These are phyloP conservation scores for Fringilla coelebs DNA, from an alignment of 2,797 vertebrate species.

Conservation along the genomic window DNA sequence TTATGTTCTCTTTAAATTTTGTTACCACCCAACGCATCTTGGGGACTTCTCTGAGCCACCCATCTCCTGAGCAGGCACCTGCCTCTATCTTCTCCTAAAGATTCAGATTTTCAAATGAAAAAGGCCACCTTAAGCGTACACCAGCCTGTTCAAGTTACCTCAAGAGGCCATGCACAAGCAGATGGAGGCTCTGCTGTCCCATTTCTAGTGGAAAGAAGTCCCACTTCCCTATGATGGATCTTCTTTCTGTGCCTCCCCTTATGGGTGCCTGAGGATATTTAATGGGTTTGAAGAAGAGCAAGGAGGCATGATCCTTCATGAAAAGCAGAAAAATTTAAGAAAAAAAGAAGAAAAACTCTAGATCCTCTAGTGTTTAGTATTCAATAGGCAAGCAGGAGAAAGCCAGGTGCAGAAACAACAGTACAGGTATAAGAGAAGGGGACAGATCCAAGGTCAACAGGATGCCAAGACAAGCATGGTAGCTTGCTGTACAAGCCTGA, in stretches of 20 bases:
- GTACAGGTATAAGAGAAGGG: background rate
- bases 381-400: background rate
- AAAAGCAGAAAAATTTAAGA: background rate
- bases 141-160: background rate
- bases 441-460: background rate
- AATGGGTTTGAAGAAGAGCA: background rate
- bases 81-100: background rate
- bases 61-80: background rate
- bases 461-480: background rate
- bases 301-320: background rate
- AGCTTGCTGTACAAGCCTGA: background rate
- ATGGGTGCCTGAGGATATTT: background rate
- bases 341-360: background rate
- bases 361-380: background rate
- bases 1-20: background rate
- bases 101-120: background rate
- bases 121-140: background rate
- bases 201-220: background rate
- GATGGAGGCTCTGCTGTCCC: background rate
- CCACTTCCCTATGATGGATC: fast-evolving
- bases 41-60: background rate
- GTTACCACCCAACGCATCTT: background rate
- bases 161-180: background rate
- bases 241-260: background rate
- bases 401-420: background rate